Conservation (phyloP, 2,888 invertebrate species). For the Operophtera brumata region DNA sequence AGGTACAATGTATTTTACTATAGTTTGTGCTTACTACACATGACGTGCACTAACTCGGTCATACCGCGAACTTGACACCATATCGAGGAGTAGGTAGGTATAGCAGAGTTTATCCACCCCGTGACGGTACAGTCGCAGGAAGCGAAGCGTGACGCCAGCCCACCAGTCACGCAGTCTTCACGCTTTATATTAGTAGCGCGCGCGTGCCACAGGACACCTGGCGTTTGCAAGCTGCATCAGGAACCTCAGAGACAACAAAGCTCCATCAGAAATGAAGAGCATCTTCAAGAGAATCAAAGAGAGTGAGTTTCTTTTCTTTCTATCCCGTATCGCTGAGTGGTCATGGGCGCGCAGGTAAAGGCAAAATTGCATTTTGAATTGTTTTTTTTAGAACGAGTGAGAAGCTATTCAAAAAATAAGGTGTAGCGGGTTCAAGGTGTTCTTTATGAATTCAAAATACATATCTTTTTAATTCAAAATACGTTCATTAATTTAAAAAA, state of each 20-base stretch:
- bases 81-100: constrained; percentile 7
- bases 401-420: too few species aligned
- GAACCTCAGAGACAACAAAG: background rate
- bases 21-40: too few species aligned
- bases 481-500: too few species aligned
- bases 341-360: too few species aligned
- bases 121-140: constrained; percentile 50
- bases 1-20: too few species aligned
- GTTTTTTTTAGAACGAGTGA: background rate
- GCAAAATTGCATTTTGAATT: too few species aligned
- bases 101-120: constrained; percentile 62
- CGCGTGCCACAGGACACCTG: constrained; percentile 61
- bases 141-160: constrained; percentile 54
- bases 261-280: constrained; percentile 56
- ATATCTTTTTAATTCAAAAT: too few species aligned
- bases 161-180: constrained; percentile 31
- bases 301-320: constrained; percentile 53
- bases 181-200: constrained; percentile 47
- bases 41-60: constrained; percentile 11
- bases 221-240: constrained; percentile 13
- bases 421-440: too few species aligned
- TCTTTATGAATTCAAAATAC: too few species aligned
- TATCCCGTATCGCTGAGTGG: background rate
- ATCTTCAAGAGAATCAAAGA: constrained; percentile 60
- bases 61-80: constrained; percentile 19